Evolutionary conservation across 1,140 invertebrate genomes (phyloP), one percentile per base, ranked within the genome.

Genomic region (Steinernema feltiae): DNA sequence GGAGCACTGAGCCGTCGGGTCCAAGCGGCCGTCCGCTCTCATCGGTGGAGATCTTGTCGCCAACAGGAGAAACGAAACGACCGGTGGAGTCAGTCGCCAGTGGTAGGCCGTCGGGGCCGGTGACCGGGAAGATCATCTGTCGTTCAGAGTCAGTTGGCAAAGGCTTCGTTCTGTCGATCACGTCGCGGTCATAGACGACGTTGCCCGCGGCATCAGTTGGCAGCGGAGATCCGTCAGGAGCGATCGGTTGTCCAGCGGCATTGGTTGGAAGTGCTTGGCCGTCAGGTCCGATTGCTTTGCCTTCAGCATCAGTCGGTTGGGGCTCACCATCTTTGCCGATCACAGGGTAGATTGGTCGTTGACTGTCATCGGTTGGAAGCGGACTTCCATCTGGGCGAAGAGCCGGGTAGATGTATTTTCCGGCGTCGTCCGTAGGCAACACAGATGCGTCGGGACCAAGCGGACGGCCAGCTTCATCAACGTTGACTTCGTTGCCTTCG

Each of bases 211-310:
- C 30, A 71, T 75, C 73, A 18, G 53, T 76, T 12, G 76, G 76
- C 30, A 85, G 32, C 30, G 80, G 29, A 1, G 35, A 15, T 72
- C 82, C 82, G 41, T 80, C 76, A 7, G 53, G 29, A 30, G 72
- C 76, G 27, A 83, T 30, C 18, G 82, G 82, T 69, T 72, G 72
- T 31, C 76, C 76, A 48, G 27, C 30, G 0, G 69, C 48, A 48
- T 78, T 69, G 0, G 76, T 78, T 12, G 69, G 1, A 2, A 78
- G 32, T 32, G 48, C 73, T 71, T 76, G 35, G 27, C 74, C 73
- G 12, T 78, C 73, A 41, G 31, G 32, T 48, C 53, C 74, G 17
- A 78, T 30, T 2, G 35, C n/a, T 7, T 30, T 76, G 17, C 74
- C 74, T 24, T 30, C 30, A 41, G 21, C 74, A 41, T 53, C 73